These are phyloP conservation scores for Acrobeloides nanus DNA, from an alignment of 2,888 invertebrate species.

Conservation along the genomic window DNA sequence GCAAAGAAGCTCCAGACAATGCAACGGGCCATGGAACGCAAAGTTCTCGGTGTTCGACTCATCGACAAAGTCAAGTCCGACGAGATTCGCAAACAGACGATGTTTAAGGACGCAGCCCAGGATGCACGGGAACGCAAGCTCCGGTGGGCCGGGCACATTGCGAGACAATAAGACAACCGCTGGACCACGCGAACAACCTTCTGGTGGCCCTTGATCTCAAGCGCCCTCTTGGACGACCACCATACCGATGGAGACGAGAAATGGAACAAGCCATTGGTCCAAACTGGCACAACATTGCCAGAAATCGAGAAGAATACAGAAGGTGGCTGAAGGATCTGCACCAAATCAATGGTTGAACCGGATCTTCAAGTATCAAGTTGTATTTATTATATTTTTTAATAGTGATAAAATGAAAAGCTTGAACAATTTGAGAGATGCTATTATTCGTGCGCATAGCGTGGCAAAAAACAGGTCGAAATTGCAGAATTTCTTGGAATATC, in stretches of 20 bases:
- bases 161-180: not conserved
- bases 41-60: not conserved
- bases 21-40: conserved; percentile 6
- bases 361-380: too few relatives aligned
- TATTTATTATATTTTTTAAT: too few relatives aligned
- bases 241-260: not conserved
- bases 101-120: not conserved
- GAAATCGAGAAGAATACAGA: not conserved
- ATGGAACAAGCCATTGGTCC: not conserved
- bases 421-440: too few relatives aligned
- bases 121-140: not conserved
- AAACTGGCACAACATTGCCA: not conserved
- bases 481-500: too few relatives aligned
- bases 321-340: not conserved
- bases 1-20: not conserved
- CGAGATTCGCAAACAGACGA: not conserved
- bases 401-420: too few relatives aligned
- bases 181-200: not conserved
- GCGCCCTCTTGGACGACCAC: conserved; percentile 1
- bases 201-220: not conserved
- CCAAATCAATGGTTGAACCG: not conserved
- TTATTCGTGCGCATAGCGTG: too few relatives aligned
- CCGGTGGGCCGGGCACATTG: conserved; percentile 2
- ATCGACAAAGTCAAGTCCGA: not conserved
- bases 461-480: too few relatives aligned